Conservation (phyloP, 2,888 invertebrate species). For the Monoplex corrugatus region DNA sequence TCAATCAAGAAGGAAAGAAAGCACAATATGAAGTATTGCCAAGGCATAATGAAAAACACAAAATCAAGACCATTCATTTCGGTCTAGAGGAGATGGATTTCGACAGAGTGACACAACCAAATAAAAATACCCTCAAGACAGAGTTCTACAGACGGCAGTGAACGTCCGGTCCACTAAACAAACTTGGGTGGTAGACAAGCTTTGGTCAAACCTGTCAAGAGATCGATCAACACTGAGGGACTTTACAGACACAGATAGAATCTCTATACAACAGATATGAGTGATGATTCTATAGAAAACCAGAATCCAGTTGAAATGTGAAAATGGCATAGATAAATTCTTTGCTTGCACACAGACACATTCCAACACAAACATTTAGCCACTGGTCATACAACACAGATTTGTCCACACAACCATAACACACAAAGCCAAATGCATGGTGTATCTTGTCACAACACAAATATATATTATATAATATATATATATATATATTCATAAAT, state of each 20-base stretch:
- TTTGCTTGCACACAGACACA: neutral
- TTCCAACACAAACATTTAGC: neutral
- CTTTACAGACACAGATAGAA: neutral
- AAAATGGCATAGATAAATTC: slow-evolving; percentile 22
- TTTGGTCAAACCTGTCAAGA: neutral
- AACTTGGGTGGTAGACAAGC: neutral
- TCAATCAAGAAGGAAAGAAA: neutral
- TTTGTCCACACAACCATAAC: slow-evolving; percentile 32
- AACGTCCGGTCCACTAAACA: too few species aligned
- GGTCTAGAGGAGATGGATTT: neutral
- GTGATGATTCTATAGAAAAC: neutral
- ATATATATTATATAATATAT: slow-evolving; percentile 2
- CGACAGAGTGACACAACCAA: neutral
- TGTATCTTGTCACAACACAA: slow-evolving; percentile 16
- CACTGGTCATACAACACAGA: neutral
- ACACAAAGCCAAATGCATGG: neutral
- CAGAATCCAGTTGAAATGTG: neutral
- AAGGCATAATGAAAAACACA: neutral
- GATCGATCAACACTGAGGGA: slow-evolving; percentile 15
- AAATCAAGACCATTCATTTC: neutral
- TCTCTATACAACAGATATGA: neutral
- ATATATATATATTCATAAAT: neutral
- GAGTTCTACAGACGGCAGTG: neutral
- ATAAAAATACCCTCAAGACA: neutral
- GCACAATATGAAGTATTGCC: neutral